Conservation (phyloP, 1,140 invertebrate species). For the Drosophila novamexicana region DNA sequence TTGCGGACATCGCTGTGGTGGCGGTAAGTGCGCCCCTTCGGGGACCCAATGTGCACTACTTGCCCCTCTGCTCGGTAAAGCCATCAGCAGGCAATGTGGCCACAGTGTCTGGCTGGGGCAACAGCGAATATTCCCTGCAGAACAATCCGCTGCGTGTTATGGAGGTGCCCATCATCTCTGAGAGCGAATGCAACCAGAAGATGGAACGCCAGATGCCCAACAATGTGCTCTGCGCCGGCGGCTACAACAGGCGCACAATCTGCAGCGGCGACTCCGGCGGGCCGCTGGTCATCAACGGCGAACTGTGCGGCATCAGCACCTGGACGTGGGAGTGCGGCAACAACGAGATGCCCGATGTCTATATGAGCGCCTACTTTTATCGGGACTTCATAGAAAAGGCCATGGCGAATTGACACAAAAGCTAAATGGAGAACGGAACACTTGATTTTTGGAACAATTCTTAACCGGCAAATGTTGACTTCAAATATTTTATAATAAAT, state of each 20-base stretch:
- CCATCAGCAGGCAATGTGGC: slow-evolving; percentile 6
- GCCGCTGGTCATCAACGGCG: slow-evolving; percentile 18
- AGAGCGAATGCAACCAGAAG: slow-evolving; percentile 1
- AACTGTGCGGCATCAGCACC: slow-evolving; percentile 46
- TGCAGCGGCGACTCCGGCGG: slow-evolving; percentile 58
- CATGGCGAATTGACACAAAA: slow-evolving; percentile 12
- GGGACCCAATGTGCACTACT: slow-evolving; percentile 8
- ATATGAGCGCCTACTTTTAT: slow-evolving; percentile 48
- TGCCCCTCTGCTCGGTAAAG: slow-evolving; percentile 16
- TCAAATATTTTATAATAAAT: too few relatives aligned
- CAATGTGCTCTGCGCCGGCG: slow-evolving; percentile 48
- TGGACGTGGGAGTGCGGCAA: slow-evolving; percentile 49
- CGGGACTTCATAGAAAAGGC: slow-evolving; percentile 26
- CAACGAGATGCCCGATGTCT: slow-evolving; percentile 40
- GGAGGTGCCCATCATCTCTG: background rate
- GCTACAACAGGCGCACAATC: slow-evolving; percentile 18
- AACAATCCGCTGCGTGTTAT: slow-evolving; percentile 6
- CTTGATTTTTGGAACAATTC: too few relatives aligned
- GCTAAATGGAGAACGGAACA: too few relatives aligned
- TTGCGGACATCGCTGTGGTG: slow-evolving; percentile 50
- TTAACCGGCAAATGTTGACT: too few relatives aligned
- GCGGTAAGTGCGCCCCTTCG: background rate
- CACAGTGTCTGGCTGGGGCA: slow-evolving; percentile 47
- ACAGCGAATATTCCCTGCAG: background rate
- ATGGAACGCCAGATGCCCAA: slow-evolving; percentile 21